Conservation (phyloP, 2,113 vertebrate genomes). For the Serilophus lunatus region DNA sequence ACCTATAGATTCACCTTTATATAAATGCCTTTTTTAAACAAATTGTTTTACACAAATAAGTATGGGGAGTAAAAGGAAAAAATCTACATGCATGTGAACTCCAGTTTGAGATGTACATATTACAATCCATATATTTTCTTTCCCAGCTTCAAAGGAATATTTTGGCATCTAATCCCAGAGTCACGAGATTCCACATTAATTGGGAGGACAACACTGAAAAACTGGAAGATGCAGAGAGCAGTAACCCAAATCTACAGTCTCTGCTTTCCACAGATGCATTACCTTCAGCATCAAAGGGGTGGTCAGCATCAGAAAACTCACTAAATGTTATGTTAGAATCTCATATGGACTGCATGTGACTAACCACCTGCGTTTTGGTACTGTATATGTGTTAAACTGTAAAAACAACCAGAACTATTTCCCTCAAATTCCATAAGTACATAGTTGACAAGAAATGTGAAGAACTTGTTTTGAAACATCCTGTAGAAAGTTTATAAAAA, state of each 20-base stretch:
- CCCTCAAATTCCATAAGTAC: conserved; percentile 73
- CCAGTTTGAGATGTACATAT: background rate
- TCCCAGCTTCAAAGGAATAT: conserved; percentile 83
- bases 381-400: conserved; percentile 72
- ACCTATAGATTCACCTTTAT: background rate
- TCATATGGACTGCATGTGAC: conserved; percentile 87
- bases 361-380: conserved; percentile 60
- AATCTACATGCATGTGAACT: background rate
- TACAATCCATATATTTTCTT: conserved; percentile 22
- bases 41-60: background rate
- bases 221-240: conserved; percentile 82
- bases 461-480: conserved; percentile 77
- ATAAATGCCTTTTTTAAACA: background rate
- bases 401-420: conserved; percentile 74
- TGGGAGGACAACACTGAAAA: conserved; percentile 86
- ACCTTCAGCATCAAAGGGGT: conserved; percentile 82
- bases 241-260: conserved; percentile 80
- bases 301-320: conserved; percentile 82
- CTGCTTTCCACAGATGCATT: conserved; percentile 81
- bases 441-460: conserved; percentile 75
- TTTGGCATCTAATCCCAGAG: conserved; percentile 84
- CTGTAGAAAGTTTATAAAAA: conserved; percentile 81
- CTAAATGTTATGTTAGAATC: conserved; percentile 84
- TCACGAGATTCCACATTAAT: conserved; percentile 85
- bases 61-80: background rate